phyloP scores from a whole-genome alignment of 2,888 invertebrate species.

The Drosophila recens region DNA sequence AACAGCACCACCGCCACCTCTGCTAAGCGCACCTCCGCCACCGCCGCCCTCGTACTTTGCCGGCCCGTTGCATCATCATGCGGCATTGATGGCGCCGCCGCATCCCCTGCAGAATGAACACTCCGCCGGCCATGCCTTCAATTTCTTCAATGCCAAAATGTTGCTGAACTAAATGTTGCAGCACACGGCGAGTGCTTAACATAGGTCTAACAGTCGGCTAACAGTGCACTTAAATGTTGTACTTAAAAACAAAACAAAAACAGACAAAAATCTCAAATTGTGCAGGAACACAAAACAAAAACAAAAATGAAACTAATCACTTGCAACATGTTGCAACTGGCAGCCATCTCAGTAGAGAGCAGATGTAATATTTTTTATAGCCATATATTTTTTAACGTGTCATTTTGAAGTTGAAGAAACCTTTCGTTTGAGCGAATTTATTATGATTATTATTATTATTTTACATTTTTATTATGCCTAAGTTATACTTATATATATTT shows the following conservation, averaged over 20 bases:
- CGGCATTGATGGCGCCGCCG: constrained; percentile 62
- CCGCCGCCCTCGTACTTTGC: constrained; percentile 57
- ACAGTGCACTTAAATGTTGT: constrained; percentile 82
- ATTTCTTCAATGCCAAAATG: constrained; percentile 81
- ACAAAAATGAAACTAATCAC: constrained; percentile 1
- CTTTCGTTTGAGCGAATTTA: constrained; percentile 80
- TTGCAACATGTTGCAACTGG: constrained; percentile 26
- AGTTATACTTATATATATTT: constrained; percentile 35
- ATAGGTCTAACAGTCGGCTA: constrained; percentile 26
- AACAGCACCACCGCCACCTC: constrained; percentile 39
- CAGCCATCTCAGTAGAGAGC: constrained; percentile 34
- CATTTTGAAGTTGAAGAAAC: constrained; percentile 43
- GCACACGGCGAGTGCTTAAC: constrained; percentile 14
- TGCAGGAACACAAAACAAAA: constrained; percentile 64
- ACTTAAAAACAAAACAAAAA: constrained; percentile 61
- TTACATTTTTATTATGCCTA: constrained; percentile 49
- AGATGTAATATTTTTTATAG: constrained; percentile 69
- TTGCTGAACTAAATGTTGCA: constrained; percentile 62
- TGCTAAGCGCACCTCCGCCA: constrained; percentile 30
- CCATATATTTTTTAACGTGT: constrained; percentile 43
- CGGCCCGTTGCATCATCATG: constrained; percentile 65
- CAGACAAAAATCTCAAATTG: constrained; percentile 66
- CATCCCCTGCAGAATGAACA: constrained; percentile 48
- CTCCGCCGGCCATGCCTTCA: constrained; percentile 61
- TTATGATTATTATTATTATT: constrained; percentile 45